Evolutionary conservation across 2,113 vertebrate genomes (phyloP), one percentile per base, ranked within the genome.

Genomic region (Urocitellus parryii): DNA sequence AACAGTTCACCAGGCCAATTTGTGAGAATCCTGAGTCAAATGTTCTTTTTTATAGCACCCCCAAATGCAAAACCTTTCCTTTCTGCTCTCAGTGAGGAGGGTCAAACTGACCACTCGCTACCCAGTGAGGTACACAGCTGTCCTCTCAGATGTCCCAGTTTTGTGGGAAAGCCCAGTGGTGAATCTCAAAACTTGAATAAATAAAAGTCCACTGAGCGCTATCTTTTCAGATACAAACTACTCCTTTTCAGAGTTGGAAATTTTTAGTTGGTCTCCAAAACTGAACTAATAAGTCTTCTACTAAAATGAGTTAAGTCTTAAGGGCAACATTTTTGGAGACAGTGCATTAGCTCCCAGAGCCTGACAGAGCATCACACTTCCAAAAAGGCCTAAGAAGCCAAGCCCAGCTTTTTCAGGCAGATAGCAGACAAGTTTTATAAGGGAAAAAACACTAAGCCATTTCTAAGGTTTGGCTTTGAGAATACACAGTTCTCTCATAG

Each of bases 71-170:
- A 96, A 76, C 68, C 45, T 61, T 95, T 93, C 77, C 97, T 97
- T 68, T 74, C 51, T 91, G 88, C 95, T 98, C 96, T 88, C 45
- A 96, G 92, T 74, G 92, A 97, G 97, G 95, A 77, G 92, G 97
- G 96, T 98, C 97, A 97, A 92, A 97, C 34, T 97, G 97, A 98
- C 98, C 98, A 97, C 70, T 61, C 65, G 8, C 78, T 96, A 97
- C 91, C 97, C 96, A 93, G 83, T 3, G 1, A 96, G 51, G 87
- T 84, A 82, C 95, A 97, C 95, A 97, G 73, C 95, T 97, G 95
- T 97, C 65, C 91, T 96, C 97, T 97, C 97, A 90, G 96, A 91
- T 97, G 80, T 90, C 96, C 93, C 80, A 88, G 92, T 95, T 97
- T 97, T 95, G 90, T 97, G 98, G 96, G 97, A 96, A 98, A 97